A percentile compares a stretch with the other conserved stretches of the same genome.
phyloP scores from a whole-genome alignment of 2,797 vertebrate species.

The Catostomus latipinnis region DNA sequence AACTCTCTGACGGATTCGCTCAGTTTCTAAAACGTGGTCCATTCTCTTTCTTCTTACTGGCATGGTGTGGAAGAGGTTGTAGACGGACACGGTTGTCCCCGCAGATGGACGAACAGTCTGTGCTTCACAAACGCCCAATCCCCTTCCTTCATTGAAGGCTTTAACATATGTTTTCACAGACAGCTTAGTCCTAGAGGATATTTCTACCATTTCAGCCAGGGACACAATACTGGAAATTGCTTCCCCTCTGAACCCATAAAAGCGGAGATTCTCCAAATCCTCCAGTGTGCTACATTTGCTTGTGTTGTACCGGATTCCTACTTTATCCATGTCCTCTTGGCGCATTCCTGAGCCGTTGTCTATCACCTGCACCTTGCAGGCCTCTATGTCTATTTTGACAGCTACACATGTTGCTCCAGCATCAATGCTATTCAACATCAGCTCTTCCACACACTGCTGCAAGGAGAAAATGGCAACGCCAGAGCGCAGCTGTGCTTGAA shows the following conservation, averaged over 20 bases:
- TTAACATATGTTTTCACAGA: constrained; percentile 85
- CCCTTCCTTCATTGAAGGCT: constrained; percentile 85
- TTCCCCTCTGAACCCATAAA: constrained; percentile 92
- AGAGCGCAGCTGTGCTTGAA: constrained; percentile 86
- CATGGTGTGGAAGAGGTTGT: constrained; percentile 90
- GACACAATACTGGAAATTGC: constrained; percentile 89
- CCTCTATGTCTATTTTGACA: constrained; percentile 87
- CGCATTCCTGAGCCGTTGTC: constrained; percentile 91
- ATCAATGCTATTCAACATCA: constrained; percentile 91
- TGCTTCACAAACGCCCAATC: constrained; percentile 80
- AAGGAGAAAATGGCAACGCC: constrained; percentile 87
- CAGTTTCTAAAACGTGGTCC: constrained; percentile 86
- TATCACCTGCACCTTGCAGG: constrained; percentile 90
- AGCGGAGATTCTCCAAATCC: constrained; percentile 85
- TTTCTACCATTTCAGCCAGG: constrained; percentile 86
- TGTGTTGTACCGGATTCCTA: constrained; percentile 87
- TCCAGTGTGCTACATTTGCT: constrained; percentile 87
- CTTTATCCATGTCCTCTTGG: constrained; percentile 79
- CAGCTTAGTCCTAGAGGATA: constrained; percentile 83
- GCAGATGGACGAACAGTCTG: constrained; percentile 82
- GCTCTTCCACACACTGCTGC: constrained; percentile 93
- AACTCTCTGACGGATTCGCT: constrained; percentile 88
- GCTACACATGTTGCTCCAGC: constrained; percentile 90
- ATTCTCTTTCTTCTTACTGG: constrained; percentile 90
- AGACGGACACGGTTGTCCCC: constrained; percentile 88